These are phyloP conservation scores for Leptestheria dahalacensis DNA, from an alignment of 1,140 invertebrate species.

Conservation along the genomic window DNA sequence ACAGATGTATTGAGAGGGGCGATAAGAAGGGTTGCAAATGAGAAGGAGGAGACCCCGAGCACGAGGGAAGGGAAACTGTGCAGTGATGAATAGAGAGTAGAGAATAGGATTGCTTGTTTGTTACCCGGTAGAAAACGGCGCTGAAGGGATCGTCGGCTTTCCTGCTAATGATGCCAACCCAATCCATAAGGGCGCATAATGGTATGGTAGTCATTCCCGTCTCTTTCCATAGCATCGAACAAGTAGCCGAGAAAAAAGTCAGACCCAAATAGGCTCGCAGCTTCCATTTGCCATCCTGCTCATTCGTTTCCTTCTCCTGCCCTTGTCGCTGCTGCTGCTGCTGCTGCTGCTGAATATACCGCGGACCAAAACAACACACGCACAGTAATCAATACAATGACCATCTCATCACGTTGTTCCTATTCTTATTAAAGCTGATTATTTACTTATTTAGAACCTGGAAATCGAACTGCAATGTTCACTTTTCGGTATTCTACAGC, in stretches of 20 bases:
- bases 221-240: conserved; percentile 16
- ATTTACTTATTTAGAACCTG: too few relatives aligned
- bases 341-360: not conserved
- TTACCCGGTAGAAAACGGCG: not conserved
- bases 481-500: too few relatives aligned
- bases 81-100: too few relatives aligned
- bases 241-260: not conserved
- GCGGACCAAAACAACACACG: too few relatives aligned
- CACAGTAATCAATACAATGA: too few relatives aligned
- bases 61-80: not conserved
- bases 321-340: not conserved
- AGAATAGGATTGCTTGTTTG: too few relatives aligned
- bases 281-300: not conserved
- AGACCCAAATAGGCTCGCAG: not conserved
- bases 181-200: conserved; percentile 1
- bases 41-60: not conserved
- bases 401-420: too few relatives aligned
- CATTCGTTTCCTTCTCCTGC: not conserved
- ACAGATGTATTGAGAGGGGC: not conserved
- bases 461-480: too few relatives aligned
- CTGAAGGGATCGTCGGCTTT: not conserved
- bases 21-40: not conserved
- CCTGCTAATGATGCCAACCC: not conserved
- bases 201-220: conserved; percentile 10
- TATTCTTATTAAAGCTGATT: too few relatives aligned